A percentile compares a stretch with the other conserved stretches of the same genome.
phyloP scores from a whole-genome alignment of 1,140 invertebrate genomes.

The Cephus cinctus region DNA sequence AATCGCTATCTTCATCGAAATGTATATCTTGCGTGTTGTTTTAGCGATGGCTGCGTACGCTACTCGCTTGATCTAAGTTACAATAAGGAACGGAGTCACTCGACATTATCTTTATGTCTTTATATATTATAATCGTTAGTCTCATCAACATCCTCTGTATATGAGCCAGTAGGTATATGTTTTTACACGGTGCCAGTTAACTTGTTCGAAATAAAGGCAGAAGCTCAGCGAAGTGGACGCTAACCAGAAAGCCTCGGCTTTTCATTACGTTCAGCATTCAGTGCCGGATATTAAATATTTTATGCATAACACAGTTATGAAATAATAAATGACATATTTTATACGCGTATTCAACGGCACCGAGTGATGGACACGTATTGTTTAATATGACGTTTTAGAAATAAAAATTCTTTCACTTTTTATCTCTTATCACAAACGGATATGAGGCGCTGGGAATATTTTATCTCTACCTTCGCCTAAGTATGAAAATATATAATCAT shows the following conservation, averaged over 20 bases:
- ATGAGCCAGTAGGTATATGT: not conserved
- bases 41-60: no score
- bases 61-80: no score
- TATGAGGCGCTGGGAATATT: slow-evolving; percentile 7
- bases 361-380: slow-evolving; percentile 3
- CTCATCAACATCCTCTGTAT: not conserved
- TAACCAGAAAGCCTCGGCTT: slow-evolving; percentile 2
- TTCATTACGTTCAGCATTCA: slow-evolving; percentile 15
- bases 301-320: slow-evolving; percentile 14
- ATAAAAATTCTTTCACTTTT: no score
- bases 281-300: slow-evolving; percentile 17
- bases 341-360: not conserved
- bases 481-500: no score
- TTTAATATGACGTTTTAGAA: slow-evolving; percentile 3
- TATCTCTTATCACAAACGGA: no score
- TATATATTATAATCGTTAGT: not conserved
- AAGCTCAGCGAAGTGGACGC: slow-evolving; percentile 2
- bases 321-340: not conserved
- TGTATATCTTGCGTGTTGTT: no score
- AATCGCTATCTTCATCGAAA: no score
- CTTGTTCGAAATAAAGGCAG: not conserved
- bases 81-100: slow-evolving; percentile 3
- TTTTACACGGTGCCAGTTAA: no score
- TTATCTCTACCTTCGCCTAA: slow-evolving; percentile 8
- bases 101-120: not conserved